These are phyloP conservation scores for Procavia capensis DNA, from an alignment of 2,113 vertebrate species.

Conservation along the genomic window DNA sequence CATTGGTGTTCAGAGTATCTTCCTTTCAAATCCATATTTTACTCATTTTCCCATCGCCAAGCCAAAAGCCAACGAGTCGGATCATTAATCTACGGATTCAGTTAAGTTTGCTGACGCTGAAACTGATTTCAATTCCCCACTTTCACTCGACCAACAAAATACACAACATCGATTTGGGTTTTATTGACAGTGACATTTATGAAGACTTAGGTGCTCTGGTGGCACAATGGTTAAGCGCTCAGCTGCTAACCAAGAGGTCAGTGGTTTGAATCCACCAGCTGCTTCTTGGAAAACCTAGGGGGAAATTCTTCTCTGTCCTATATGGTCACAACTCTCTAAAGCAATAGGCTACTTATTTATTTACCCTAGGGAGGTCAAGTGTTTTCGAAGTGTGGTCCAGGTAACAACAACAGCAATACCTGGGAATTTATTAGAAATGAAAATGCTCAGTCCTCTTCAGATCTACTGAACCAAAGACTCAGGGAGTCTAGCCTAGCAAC, in stretches of 20 bases:
- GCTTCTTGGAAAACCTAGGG: too few relatives aligned
- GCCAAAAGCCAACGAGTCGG: too few relatives aligned
- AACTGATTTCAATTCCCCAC: not conserved
- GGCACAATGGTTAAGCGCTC: too few relatives aligned
- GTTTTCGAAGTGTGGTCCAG: not conserved
- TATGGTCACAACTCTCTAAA: too few relatives aligned
- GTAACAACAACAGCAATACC: not conserved
- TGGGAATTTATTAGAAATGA: not conserved
- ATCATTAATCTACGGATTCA: not conserved
- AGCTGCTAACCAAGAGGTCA: too few relatives aligned
- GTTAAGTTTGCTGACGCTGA: not conserved
- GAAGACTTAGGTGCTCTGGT: not conserved
- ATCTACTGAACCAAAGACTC: not conserved
- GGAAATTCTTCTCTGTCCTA: too few relatives aligned
- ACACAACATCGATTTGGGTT: not conserved
- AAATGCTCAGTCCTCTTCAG: not conserved
- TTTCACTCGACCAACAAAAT: not conserved
- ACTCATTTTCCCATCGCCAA: not conserved
- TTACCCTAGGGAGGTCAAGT: not conserved
- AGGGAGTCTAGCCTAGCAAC: not conserved
- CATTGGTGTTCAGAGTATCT: not conserved
- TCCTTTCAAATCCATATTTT: constrained; percentile 3
- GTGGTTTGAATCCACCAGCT: too few relatives aligned
- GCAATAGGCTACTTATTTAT: too few relatives aligned
- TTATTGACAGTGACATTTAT: not conserved